Base-by-base conservation (phyloP, 2,113 vertebrate genomes). In the Rousettus leschenaultii region DNA sequence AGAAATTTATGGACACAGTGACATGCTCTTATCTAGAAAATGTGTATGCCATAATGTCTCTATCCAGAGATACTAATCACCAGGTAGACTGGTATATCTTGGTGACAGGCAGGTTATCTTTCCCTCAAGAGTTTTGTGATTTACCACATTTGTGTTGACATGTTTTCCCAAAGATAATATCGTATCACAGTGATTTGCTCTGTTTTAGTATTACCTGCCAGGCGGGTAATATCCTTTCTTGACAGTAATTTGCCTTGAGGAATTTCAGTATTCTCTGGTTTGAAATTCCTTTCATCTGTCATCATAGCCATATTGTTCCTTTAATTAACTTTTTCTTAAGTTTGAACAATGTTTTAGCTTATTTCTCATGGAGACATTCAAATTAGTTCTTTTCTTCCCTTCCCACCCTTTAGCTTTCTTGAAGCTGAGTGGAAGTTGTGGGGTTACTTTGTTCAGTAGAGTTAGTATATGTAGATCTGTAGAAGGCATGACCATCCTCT, bases 311-410 rank as follows among this genome's bases (percentile, higher is more conserved):
- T 85, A 92, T 57, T 93, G 26, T 88, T 97, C n/a, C 89, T 98
- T 96, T 95, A 97, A 89, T 96, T 96, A 45, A 6, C 63, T 95
- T 96, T 97, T 73, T 86, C 59, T 95, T 82, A 57, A n/a, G 45
- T 78, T 80, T 57, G 24, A 97, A 93, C 89, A 96, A 85, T 86
- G 68, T 89, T 53, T 35, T 82, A 85, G 75, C 3, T 93, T 70
- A 55, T 94, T 97, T 97, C 19, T 95, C 13, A 86, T 84, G 14
- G 3, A 83, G 16, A 4, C 1, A 89, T 96, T 96, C n/a, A 48
- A 61, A 89, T 66, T 55, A 53, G 3, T 4, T 0, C 63, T 22
- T 1, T 51, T 0, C 15, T 61, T 88, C 38, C 86, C 14, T 57
- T 15, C 78, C 12, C 40, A 10, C 61, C 2, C 1, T 11, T 95